Evolutionary conservation across 2,888 invertebrate genomes (phyloP).

Genomic region (Eulithis prunata): DNA sequence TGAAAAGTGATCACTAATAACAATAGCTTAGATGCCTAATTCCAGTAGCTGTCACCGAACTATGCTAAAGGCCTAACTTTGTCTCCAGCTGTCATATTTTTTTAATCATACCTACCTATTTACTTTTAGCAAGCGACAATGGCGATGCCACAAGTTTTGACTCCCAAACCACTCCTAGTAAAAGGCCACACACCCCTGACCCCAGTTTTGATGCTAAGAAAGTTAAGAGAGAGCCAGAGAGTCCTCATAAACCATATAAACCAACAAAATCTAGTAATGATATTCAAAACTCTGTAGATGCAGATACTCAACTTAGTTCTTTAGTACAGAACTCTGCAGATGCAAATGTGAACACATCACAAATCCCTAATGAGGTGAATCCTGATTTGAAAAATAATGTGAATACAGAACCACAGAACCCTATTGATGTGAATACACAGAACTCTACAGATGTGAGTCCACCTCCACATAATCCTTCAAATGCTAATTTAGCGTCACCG

Average conservation of each 20-base stretch:
- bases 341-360: background rate
- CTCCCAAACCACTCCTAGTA: conserved; percentile 40
- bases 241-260: background rate
- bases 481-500: background rate
- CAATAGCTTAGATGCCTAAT: too few species aligned
- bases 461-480: background rate
- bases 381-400: background rate
- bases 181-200: conserved; percentile 51
- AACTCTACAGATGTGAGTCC: background rate
- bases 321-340: conserved; percentile 1
- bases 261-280: background rate
- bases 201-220: conserved; percentile 51
- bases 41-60: too few species aligned
- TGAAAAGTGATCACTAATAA: too few species aligned
- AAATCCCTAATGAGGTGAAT: background rate
- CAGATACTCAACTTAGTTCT: background rate
- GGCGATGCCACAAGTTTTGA: conserved; percentile 3
- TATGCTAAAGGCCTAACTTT: too few species aligned
- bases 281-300: background rate
- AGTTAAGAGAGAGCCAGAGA: conserved; percentile 49
- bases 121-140: conserved; percentile 12
- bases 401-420: conserved; percentile 3
- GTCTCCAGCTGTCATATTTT: too few species aligned
- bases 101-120: background rate
- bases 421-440: background rate